Conservation (phyloP, 2,797 vertebrate genomes). For the Ptychobarbus kaznakovi region DNA sequence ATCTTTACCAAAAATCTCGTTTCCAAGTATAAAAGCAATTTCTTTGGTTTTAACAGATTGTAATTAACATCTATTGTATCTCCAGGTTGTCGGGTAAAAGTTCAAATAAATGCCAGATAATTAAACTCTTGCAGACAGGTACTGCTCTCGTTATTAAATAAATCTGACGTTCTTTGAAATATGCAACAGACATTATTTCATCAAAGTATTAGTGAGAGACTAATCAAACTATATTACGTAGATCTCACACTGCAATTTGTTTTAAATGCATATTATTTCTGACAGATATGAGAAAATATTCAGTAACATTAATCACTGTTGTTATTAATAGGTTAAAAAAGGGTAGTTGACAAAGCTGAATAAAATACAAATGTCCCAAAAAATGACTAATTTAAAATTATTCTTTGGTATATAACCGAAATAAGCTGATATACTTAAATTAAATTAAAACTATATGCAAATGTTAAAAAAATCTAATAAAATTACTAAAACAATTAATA, state of each 20-base stretch:
- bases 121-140: neutral
- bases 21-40: neutral
- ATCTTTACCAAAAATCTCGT: neutral
- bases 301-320: neutral
- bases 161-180: neutral
- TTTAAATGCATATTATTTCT: neutral
- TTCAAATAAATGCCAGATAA: neutral
- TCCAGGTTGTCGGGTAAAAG: neutral
- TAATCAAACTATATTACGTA: neutral
- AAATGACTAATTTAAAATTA: neutral
- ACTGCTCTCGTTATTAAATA: neutral
- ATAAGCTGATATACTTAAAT: neutral
- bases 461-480: neutral
- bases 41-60: neutral
- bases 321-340: neutral
- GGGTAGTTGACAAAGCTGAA: neutral
- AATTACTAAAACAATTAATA: neutral
- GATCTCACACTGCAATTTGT: no score
- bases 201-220: neutral
- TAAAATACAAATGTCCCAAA: neutral
- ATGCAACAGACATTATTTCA: neutral
- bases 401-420: neutral
- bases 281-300: neutral
- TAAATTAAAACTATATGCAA: neutral
- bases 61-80: neutral